phyloP scores from a whole-genome alignment of 2,888 invertebrate species.

The Chironomus tentans region DNA sequence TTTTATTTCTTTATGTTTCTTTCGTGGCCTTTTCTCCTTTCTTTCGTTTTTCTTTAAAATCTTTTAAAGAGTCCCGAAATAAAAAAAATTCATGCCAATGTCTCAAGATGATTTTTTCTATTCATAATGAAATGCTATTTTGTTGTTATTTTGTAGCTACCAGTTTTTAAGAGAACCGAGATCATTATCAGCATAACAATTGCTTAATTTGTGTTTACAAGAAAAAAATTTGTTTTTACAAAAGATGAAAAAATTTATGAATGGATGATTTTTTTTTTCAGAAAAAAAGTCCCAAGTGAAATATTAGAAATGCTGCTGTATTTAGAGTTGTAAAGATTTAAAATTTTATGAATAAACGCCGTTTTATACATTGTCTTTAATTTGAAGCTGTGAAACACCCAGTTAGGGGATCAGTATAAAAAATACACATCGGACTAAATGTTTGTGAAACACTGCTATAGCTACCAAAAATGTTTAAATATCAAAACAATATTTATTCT shows the following conservation, averaged over 20 bases:
- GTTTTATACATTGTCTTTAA: no score
- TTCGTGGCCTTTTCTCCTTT: not conserved
- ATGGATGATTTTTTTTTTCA: not conserved
- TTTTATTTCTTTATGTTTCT: not conserved
- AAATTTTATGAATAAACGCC: no score
- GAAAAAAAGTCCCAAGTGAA: not conserved
- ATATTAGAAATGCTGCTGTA: not conserved
- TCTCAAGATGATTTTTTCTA: slow-evolving; percentile 21
- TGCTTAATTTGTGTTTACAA: slow-evolving; percentile 24
- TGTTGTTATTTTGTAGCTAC: slow-evolving; percentile 1
- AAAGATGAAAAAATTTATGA: not conserved
- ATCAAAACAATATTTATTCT: no score
- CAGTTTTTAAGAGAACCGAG: not conserved
- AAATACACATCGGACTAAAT: no score
- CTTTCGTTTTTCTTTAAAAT: not conserved
- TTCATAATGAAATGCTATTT: slow-evolving; percentile 8
- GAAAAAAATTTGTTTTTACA: not conserved
- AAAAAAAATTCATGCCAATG: slow-evolving; percentile 1
- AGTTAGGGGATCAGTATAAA: no score
- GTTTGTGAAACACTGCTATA: no score
- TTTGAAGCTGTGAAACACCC: no score
- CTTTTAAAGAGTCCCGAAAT: no score
- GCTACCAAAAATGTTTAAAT: no score
- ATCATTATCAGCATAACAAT: slow-evolving; percentile 22
- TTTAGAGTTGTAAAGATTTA: not conserved